Evolutionary conservation across 2,888 invertebrate genomes (phyloP), one percentile per base, ranked within the genome.

Genomic region (Cataglyphis albicans): DNA sequence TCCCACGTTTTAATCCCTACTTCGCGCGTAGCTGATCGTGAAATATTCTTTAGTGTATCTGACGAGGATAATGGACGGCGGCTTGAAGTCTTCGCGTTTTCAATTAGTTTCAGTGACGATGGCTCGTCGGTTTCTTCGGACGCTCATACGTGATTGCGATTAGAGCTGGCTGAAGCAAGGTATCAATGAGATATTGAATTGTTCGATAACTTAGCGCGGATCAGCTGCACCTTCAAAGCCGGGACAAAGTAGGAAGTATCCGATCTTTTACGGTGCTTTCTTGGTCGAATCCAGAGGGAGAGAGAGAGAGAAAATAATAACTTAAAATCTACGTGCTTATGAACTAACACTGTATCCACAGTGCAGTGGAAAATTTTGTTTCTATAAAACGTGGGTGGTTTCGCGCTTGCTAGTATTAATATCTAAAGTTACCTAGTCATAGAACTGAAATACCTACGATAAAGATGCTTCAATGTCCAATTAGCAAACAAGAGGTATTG

Each of bases 1-100:
- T 61, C 80, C 85, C 82, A 78, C 81, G 83, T 87, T 84, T 81
- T 48, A 73, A 75, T 68, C 78, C 59, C 72, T 82, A 44, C 44
- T 10, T 61, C 68, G 82, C 65, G 85, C 81, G 82, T 84, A 89
- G 55, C 35, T 55, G 52, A 21, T 67, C 59, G 25, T 41, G 29
- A 35, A 81, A 72, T 81, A 81, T 85, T 68, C 83, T 83, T 87
- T 67, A 81, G 38, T 29, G 2, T 21, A 35, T 61, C n/a, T 65
- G 57, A 41, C 59, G 73, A 82, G 68, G 65, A 84, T 75, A 81
- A 38, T 81, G 21, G 21, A 3, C 35, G 41, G 55, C 78, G 21
- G 38, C 44, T 18, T 44, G 44, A 70, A 57, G 59, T 59, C 44
- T 57, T 21, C 72, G 72, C 72, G 44, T 70, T 80, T 80, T 80